These are phyloP conservation scores for Calidris pugnax DNA, from an alignment of 2,113 vertebrate species.

Conservation along the genomic window DNA sequence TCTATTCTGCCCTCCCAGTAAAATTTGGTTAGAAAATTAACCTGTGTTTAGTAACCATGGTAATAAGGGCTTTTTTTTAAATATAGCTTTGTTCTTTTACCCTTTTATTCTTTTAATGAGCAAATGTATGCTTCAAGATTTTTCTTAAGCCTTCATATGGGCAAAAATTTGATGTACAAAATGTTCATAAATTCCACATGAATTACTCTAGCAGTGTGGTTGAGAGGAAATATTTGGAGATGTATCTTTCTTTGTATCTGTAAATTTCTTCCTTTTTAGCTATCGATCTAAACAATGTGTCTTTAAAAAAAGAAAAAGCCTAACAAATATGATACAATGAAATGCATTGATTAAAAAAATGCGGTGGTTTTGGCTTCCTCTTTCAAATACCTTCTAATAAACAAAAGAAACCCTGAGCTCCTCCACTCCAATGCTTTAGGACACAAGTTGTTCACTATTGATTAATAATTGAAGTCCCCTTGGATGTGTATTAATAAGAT, in stretches of 20 bases:
- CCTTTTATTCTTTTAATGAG: background rate
- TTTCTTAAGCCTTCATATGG: background rate
- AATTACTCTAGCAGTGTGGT: background rate
- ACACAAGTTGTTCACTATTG: background rate
- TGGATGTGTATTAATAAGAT: background rate
- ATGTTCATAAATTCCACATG: background rate
- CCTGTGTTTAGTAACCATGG: conserved; percentile 31
- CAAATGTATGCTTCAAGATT: background rate
- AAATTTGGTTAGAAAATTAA: background rate
- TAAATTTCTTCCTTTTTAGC: background rate
- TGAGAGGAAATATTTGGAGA: background rate
- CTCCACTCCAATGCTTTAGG: background rate
- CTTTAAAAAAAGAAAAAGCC: background rate
- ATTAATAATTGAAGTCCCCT: background rate
- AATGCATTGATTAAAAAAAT: background rate
- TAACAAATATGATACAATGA: background rate
- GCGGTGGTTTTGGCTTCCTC: background rate
- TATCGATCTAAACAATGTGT: background rate
- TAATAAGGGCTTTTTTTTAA: background rate
- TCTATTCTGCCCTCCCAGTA: background rate
- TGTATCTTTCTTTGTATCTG: background rate
- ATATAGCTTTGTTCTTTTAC: background rate
- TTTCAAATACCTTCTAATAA: background rate
- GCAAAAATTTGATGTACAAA: background rate
- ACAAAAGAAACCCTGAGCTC: background rate